Evolutionary conservation across 2,797 vertebrate species (phyloP).

Genomic region (Sphenodon punctatus): DNA sequence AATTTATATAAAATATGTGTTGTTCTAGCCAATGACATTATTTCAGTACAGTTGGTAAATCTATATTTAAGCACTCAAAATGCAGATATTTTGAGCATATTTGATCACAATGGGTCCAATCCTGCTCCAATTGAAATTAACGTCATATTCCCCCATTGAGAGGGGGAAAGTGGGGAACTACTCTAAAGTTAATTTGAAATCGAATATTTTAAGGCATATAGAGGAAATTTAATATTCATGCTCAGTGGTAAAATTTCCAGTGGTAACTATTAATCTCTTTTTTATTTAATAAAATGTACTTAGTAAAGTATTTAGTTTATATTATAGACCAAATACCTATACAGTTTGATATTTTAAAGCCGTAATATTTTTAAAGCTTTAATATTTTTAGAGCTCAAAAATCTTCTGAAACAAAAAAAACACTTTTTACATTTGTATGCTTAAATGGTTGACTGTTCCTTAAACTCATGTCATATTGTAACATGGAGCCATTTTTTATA

Average conservation of each 20-base stretch:
- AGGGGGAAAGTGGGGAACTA: not conserved
- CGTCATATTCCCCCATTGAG: not conserved
- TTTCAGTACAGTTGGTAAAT: not conserved
- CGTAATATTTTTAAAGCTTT: not conserved
- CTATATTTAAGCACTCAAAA: not conserved
- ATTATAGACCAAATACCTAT: not conserved
- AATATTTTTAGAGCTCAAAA: not conserved
- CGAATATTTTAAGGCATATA: not conserved
- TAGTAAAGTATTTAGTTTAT: not conserved
- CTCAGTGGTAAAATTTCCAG: not conserved
- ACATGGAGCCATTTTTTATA: not conserved
- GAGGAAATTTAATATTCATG: not conserved
- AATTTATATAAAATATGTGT: not conserved
- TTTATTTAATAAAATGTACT: not conserved
- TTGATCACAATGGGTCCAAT: not conserved
- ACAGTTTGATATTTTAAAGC: not conserved
- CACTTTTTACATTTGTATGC: fast-evolving
- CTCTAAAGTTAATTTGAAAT: not conserved
- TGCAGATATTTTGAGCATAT: not conserved
- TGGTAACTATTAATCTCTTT: not conserved
- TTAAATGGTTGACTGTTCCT: not conserved
- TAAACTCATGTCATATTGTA: not conserved
- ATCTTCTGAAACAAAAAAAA: not conserved
- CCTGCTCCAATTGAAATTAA: not conserved
- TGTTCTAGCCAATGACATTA: not conserved